Base-by-base conservation (phyloP, 2,797 vertebrate genomes). In the Urophycis tenuis region DNA sequence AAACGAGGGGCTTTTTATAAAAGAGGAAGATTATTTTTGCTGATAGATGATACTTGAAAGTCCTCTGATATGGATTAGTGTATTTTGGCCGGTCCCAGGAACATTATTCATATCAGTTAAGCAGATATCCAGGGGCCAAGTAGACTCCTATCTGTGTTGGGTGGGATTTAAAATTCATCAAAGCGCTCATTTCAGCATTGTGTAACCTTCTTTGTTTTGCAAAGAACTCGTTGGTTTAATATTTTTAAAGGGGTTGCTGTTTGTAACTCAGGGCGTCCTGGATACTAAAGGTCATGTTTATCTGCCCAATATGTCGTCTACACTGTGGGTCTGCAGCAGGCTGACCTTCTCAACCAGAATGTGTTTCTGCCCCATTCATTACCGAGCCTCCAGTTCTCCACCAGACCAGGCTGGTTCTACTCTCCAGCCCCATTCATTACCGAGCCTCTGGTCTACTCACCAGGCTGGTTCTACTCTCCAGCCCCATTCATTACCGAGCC, bases 41-140 rank as follows among this genome's bases (percentile, higher is more conserved):
- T 93, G 92, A 93, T 93, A 91, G 89, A 92, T 87, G 86, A 91
- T 91, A 87, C 84, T 82, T 91, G 89, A 92, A 91, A 91, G 89
- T 85, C 79, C 85, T 88, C 87, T 89, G 89, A 91, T 90, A 82
- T 87, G 89, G 91, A 92, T 91, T 87, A 89, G 89, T 86, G 88
- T 83, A 91, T 89, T 91, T 85, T 92, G 90, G 92, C 91, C 90
- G 87, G 87, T 88, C 83, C 86, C 85, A 86, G 88, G 87, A 88
- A 90, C 81, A 84, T 86, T 91, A 92, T 93, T 91, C 89, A 87
- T 90, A 92, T 91, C 89, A 90, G 91, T 85, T 88, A 84, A 83
- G 83, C 89, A 81, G 85, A 83, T 84, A 86, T 84, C 91, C 91
- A 78, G 79, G 74, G 87, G 89, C 86, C 77, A 77, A 76, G 53